These are phyloP conservation scores for Onychomys leucogaster DNA, from an alignment of 2,797 vertebrate genomes.

Conservation along the genomic window DNA sequence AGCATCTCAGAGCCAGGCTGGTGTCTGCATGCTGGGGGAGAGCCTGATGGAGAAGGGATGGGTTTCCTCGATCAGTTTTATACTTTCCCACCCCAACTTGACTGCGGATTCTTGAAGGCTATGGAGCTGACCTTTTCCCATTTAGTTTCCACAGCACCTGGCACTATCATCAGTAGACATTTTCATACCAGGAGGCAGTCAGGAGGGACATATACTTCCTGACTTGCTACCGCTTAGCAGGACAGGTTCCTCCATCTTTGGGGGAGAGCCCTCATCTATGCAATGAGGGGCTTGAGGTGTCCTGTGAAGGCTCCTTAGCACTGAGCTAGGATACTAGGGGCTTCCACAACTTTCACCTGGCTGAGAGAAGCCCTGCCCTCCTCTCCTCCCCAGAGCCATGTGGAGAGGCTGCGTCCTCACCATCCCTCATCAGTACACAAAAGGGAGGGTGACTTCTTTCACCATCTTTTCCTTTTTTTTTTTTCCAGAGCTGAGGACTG, in stretches of 20 bases:
- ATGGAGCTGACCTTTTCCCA: background rate
- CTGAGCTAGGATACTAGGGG: background rate
- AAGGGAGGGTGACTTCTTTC: conserved; percentile 16
- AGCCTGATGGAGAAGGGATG: too few species aligned
- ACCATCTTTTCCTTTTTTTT: background rate
- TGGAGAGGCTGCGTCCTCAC: background rate
- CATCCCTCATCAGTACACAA: background rate
- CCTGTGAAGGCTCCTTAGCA: background rate
- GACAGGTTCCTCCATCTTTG: background rate
- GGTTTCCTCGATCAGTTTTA: background rate
- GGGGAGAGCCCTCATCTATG: background rate
- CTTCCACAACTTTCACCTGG: background rate
- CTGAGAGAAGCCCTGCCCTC: background rate
- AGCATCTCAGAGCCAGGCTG: background rate
- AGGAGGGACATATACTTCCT: background rate
- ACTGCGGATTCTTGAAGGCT: background rate
- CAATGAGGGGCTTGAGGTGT: background rate
- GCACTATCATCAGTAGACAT: background rate
- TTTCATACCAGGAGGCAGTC: background rate
- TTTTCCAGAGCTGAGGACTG: too few species aligned
- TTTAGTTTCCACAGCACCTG: background rate
- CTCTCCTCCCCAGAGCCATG: background rate
- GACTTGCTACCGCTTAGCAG: background rate
- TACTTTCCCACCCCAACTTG: background rate
- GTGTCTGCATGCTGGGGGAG: background rate